These are phyloP conservation scores for Lasius fuliginosus DNA, from an alignment of 2,888 invertebrate species.

Conservation along the genomic window DNA sequence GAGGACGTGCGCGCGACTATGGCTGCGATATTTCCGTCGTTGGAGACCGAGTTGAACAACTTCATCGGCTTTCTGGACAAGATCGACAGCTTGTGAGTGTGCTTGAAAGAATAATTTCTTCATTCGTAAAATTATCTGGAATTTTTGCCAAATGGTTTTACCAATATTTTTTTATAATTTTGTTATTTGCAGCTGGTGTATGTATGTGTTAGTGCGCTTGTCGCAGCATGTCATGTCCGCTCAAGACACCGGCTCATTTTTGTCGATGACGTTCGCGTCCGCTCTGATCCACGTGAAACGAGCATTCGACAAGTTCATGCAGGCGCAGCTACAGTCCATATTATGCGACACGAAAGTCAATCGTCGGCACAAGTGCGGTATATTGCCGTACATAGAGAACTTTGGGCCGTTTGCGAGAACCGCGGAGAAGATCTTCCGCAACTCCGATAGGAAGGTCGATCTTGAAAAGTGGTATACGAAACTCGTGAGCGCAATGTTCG, in stretches of 20 bases:
- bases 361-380: constrained; percentile 94
- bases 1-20: constrained; percentile 95
- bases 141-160: background rate
- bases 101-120: constrained; percentile 1
- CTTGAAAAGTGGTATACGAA: constrained; percentile 96
- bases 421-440: constrained; percentile 95
- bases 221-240: constrained; percentile 97
- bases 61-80: constrained; percentile 96
- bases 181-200: constrained; percentile 92
- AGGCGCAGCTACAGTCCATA: constrained; percentile 93
- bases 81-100: constrained; percentile 95
- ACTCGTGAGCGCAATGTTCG: constrained; percentile 94
- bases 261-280: constrained; percentile 95
- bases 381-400: constrained; percentile 95
- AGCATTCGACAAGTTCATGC: constrained; percentile 97
- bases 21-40: constrained; percentile 94
- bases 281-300: constrained; percentile 95
- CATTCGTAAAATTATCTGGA: constrained; percentile 5
- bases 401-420: constrained; percentile 95
- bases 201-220: constrained; percentile 96
- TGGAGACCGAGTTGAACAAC: constrained; percentile 94
- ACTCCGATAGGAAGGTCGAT: constrained; percentile 95
- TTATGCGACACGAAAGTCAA: constrained; percentile 91
- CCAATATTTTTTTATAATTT: background rate
- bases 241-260: constrained; percentile 94